Conservation (phyloP, 1,140 invertebrate species). For the Drosophila kurseongensis region DNA sequence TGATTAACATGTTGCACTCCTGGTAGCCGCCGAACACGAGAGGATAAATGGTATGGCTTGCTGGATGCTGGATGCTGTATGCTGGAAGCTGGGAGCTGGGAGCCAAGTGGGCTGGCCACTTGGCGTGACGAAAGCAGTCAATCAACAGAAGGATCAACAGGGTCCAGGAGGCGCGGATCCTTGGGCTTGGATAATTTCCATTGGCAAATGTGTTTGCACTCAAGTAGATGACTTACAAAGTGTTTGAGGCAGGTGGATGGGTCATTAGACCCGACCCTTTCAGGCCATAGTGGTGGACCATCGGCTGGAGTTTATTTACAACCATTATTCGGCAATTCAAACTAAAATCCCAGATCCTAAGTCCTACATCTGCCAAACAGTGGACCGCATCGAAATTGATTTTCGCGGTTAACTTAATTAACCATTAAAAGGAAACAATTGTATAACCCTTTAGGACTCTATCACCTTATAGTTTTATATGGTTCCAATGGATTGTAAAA, state of each 20-base stretch:
- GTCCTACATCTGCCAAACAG: no score
- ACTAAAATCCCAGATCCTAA: no score
- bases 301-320: background rate
- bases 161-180: background rate
- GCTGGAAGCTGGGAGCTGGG: background rate
- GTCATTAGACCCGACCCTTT: conserved; percentile 16
- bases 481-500: no score
- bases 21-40: conserved; percentile 17
- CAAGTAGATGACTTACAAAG: conserved; percentile 4
- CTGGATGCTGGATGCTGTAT: background rate
- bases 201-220: conserved; percentile 28
- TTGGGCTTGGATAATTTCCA: background rate
- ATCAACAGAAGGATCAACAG: conserved; percentile 51
- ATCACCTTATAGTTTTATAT: no score
- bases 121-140: conserved; percentile 59
- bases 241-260: conserved; percentile 25
- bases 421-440: no score
- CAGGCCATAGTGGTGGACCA: conserved; percentile 3
- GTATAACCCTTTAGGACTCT: no score
- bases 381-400: no score
- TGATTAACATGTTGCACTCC: conserved; percentile 75
- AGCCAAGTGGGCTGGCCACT: conserved; percentile 36
- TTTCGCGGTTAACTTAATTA: no score
- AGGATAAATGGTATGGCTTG: conserved; percentile 26
- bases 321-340: no score